A percentile compares a stretch with the other conserved stretches of the same genome.
Conservation (phyloP, 92 coral and sea anemone genomes). For the Bergia puertoricense region DNA sequence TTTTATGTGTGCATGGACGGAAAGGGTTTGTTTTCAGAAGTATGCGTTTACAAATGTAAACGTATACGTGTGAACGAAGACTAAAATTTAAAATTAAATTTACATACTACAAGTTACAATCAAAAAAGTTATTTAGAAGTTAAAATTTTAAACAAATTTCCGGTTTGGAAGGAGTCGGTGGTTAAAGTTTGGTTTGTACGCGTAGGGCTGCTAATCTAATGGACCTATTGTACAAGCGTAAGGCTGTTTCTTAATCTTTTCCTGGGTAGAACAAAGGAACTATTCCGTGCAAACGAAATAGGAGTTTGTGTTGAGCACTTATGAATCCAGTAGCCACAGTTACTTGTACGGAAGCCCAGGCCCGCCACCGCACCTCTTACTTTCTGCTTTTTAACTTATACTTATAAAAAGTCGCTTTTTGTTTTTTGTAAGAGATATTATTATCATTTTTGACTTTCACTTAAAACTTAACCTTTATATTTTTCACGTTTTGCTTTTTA, state of each 20-base stretch:
- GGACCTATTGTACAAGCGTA: constrained; percentile 1
- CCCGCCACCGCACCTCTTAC: constrained; percentile 10
- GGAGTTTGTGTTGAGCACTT: too few relatives aligned
- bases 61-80: background rate
- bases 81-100: too few relatives aligned
- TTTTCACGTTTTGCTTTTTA: too few relatives aligned
- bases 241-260: background rate
- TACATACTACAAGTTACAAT: too few relatives aligned
- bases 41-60: background rate
- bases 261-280: background rate
- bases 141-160: background rate
- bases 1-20: background rate
- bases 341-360: constrained; percentile 5
- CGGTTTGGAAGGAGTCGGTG: background rate
- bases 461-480: background rate
- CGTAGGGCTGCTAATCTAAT: background rate
- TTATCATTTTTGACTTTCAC: background rate
- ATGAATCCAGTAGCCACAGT: too few relatives aligned
- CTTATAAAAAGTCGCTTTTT: background rate
- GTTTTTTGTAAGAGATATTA: background rate
- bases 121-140: too few relatives aligned
- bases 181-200: background rate
- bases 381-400: background rate
- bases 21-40: background rate
- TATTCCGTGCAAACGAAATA: too few relatives aligned